Conservation (phyloP, 2,113 vertebrate species). For the Erythrocercus mccallii region DNA sequence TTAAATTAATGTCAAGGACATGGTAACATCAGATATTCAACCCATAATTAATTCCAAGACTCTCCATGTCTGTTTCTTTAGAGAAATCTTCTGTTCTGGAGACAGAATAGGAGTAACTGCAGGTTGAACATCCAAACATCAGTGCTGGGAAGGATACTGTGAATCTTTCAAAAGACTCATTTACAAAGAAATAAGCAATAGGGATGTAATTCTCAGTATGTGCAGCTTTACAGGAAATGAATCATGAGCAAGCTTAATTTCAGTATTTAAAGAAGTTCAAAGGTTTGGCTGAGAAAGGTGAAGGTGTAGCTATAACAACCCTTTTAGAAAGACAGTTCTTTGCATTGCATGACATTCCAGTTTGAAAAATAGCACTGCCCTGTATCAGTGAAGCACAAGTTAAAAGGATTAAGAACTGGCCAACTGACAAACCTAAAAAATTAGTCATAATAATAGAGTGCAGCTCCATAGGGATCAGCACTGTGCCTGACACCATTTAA, state of each 20-base stretch:
- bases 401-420: constrained; percentile 34
- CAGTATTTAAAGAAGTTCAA: constrained; percentile 1
- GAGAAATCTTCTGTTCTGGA: neutral
- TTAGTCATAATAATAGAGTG: constrained; percentile 41
- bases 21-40: neutral
- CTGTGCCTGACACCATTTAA: constrained; percentile 44
- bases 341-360: neutral
- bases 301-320: neutral
- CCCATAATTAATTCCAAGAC: neutral
- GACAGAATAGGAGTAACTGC: neutral
- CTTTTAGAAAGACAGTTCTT: constrained; percentile 6
- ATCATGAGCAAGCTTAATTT: neutral
- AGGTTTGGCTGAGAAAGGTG: neutral
- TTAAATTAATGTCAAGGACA: neutral
- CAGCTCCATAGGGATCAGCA: constrained; percentile 12
- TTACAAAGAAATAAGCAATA: neutral
- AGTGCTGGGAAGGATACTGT: neutral
- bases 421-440: constrained; percentile 44
- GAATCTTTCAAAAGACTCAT: neutral
- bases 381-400: constrained; percentile 6
- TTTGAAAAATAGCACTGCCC: constrained; percentile 3
- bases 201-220: neutral
- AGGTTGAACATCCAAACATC: neutral
- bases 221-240: neutral
- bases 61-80: neutral